Evolutionary conservation across 2,797 vertebrate genomes (phyloP).

Genomic region (Cyprinella venusta): DNA sequence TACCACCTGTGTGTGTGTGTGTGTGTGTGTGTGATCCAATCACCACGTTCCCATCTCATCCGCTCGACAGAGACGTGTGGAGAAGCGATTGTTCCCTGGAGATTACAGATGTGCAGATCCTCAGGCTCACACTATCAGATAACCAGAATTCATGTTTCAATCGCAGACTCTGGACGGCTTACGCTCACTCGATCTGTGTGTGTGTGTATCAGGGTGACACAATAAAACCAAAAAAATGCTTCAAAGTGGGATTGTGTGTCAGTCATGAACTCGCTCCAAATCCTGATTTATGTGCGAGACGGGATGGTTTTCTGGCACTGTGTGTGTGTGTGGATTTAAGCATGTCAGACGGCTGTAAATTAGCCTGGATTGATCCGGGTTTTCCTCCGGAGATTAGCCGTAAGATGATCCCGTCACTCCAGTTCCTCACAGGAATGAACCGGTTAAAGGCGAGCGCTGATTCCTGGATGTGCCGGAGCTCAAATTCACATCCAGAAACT

Average conservation of each 20-base stretch:
- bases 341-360: constrained; percentile 75
- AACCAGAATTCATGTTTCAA: constrained; percentile 17
- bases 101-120: constrained; percentile 32
- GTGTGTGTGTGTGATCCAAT: background rate
- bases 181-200: background rate
- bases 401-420: constrained; percentile 76
- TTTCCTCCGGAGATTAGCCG: constrained; percentile 60
- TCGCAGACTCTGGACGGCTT: constrained; percentile 10
- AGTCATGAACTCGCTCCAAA: constrained; percentile 16
- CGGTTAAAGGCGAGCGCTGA: constrained; percentile 20
- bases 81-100: constrained; percentile 38
- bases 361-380: constrained; percentile 56
- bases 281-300: constrained; percentile 77
- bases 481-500: background rate
- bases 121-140: constrained; percentile 29
- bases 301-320: constrained; percentile 68
- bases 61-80: constrained; percentile 5
- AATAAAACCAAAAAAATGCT: background rate
- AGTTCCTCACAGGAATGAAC: constrained; percentile 50
- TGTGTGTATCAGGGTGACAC: background rate
- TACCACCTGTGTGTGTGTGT: background rate
- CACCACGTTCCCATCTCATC: constrained; percentile 6
- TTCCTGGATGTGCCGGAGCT: background rate
- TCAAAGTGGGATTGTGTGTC: constrained; percentile 3
- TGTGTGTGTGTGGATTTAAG: constrained; percentile 63